Base-by-base conservation (phyloP, 1,140 invertebrate genomes). In the Magallana gigas region DNA sequence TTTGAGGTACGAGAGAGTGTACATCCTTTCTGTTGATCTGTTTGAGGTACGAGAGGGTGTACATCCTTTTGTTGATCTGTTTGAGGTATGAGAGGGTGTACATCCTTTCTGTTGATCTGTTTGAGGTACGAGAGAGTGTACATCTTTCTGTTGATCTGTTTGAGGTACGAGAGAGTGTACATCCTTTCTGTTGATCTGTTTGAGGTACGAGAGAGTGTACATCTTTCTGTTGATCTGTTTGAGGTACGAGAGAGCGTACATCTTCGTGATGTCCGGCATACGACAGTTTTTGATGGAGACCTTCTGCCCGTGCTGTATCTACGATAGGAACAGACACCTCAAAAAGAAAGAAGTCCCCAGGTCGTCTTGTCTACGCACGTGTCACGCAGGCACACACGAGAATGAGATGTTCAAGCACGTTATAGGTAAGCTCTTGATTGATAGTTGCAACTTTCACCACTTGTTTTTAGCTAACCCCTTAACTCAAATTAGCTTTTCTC, bases 391-490 rank as follows among this genome's bases (percentile, higher is more conserved):
- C 8, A 90, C 88, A 8, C 91, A 93, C 85, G 90, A 92, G 76
- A 92, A 93, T 85, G 90, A 91, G 9, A 68, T 92, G 11, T 82
- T 94, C 23, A 93, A 90, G 48, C 91, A 91, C 81, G 85, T 92
- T 83, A 64, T 92, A 5, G 91, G 91, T 92, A 91, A 80, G 76
- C 12, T 48, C 12, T 7, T 64, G 14, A 16, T 16, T 16, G 14
- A 64, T 64, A 14, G 18, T 18, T 64, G 14, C 18, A 2, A 48
- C 36, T 48, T 48, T 5, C 5, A 48, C 3, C 36, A 48, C 36
- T 48, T 48, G 36, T 48, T 48, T 48, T 48, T 48, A 48, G 36
- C 5, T 5, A 48, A 48, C 36, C 36, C 36, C 5, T 4, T 5
- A 48, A 48, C 36, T 48, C 36, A 48, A 5, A 4, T 48, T 0